Conservation (phyloP, 2,113 vertebrate species). For the Cyprinus carpio region DNA sequence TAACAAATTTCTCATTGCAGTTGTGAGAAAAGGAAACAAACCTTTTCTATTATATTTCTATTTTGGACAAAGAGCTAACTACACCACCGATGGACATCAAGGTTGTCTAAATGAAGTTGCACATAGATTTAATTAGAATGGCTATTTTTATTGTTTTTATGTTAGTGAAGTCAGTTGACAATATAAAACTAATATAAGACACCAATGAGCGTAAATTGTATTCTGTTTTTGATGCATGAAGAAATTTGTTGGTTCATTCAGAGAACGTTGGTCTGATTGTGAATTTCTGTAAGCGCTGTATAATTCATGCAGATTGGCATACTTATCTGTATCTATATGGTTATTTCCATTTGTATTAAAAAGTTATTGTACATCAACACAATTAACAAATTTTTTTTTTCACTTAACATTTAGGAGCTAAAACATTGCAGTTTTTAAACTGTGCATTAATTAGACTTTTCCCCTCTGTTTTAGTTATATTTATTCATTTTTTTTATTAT, state of each 20-base stretch:
- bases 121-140: slow-evolving; percentile 50
- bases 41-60: neutral
- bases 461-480: neutral
- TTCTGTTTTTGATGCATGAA: slow-evolving; percentile 43
- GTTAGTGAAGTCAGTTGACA: slow-evolving; percentile 40
- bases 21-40: slow-evolving; percentile 8
- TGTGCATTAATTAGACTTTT: neutral
- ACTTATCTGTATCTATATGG: neutral
- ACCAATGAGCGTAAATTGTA: slow-evolving; percentile 53
- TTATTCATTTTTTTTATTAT: neutral
- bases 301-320: slow-evolving; percentile 1
- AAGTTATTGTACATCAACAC: neutral
- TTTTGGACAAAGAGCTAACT: slow-evolving; percentile 23
- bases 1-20: slow-evolving; percentile 36
- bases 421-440: neutral
- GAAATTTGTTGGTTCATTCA: slow-evolving; percentile 5
- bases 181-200: slow-evolving; percentile 49
- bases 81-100: slow-evolving; percentile 42
- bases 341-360: neutral
- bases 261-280: neutral
- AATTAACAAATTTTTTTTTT: neutral
- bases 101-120: slow-evolving; percentile 58
- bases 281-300: neutral
- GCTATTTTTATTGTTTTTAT: too few relatives aligned
- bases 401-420: neutral